These are phyloP conservation scores for Sebastiscus albofasciatus DNA, from an alignment of 2,797 vertebrate genomes.

Conservation along the genomic window DNA sequence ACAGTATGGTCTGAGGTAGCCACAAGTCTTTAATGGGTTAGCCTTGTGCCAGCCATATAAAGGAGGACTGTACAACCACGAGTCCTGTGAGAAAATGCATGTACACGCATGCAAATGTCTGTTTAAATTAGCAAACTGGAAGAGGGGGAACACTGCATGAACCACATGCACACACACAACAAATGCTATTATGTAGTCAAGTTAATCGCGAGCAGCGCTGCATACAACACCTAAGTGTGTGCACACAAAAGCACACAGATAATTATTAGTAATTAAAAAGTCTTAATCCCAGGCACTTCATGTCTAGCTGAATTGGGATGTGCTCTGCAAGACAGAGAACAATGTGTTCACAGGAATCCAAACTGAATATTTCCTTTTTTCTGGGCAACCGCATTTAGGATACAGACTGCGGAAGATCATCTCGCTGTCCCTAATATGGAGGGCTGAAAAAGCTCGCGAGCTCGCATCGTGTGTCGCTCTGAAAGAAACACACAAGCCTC, in stretches of 20 bases:
- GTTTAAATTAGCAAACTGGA: conserved; percentile 50
- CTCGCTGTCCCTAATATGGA: neutral
- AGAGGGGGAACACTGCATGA: conserved; percentile 4
- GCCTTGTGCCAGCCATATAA: conserved; percentile 48
- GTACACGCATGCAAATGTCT: conserved; percentile 33
- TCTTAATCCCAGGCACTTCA: conserved; percentile 29
- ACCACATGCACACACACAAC: conserved; percentile 6
- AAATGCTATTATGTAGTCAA: neutral
- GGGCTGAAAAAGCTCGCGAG: neutral
- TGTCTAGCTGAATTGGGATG: conserved; percentile 1
- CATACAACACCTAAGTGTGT: neutral
- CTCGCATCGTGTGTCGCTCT: conserved; percentile 5
- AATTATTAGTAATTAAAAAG: conserved; percentile 48
- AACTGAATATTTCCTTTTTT: conserved; percentile 30
- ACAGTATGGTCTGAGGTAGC: conserved; percentile 58
- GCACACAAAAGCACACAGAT: conserved; percentile 19
- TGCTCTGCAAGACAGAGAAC: conserved; percentile 11
- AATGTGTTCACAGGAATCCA: conserved; percentile 27
- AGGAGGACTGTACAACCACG: conserved; percentile 26
- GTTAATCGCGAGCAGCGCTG: neutral
- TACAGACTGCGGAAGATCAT: conserved; percentile 12
- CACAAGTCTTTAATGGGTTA: conserved; percentile 68
- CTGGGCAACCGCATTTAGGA: neutral
- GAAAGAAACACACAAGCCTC: conserved; percentile 24
- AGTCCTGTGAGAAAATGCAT: conserved; percentile 34